Conservation (phyloP, 2,113 vertebrate genomes). For the Ranitomeya variabilis region DNA sequence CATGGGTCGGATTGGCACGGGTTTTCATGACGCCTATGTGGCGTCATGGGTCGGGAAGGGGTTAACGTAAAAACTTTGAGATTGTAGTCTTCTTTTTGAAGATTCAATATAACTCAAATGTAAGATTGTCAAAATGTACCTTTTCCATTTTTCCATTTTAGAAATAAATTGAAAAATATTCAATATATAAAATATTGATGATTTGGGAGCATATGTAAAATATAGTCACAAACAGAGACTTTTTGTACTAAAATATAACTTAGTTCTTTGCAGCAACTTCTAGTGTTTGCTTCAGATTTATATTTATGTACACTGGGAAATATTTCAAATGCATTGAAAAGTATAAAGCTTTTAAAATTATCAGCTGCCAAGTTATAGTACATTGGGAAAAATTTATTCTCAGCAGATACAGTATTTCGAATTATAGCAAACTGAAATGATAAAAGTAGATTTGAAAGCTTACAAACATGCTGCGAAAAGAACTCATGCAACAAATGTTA, state of each 20-base stretch:
- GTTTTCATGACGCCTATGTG: no score
- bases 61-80: neutral
- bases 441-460: constrained; percentile 37
- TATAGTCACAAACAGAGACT: neutral
- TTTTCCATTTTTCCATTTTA: constrained; percentile 1
- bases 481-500: constrained; percentile 25
- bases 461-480: constrained; percentile 25
- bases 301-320: constrained; percentile 14
- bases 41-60: no score
- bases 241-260: constrained; percentile 16
- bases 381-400: constrained; percentile 20
- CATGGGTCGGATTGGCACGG: no score
- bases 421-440: constrained; percentile 25
- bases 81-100: neutral
- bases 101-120: neutral
- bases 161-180: neutral
- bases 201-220: constrained; percentile 14
- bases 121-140: neutral
- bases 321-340: neutral
- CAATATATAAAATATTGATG: constrained; percentile 16
- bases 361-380: constrained; percentile 4
- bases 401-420: constrained; percentile 40
- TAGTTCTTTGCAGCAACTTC: constrained; percentile 5
- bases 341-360: constrained; percentile 30
- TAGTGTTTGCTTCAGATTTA: constrained; percentile 12